phyloP scores from a whole-genome alignment of 2,797 vertebrate species.

The Syngnathus rostellatus region DNA sequence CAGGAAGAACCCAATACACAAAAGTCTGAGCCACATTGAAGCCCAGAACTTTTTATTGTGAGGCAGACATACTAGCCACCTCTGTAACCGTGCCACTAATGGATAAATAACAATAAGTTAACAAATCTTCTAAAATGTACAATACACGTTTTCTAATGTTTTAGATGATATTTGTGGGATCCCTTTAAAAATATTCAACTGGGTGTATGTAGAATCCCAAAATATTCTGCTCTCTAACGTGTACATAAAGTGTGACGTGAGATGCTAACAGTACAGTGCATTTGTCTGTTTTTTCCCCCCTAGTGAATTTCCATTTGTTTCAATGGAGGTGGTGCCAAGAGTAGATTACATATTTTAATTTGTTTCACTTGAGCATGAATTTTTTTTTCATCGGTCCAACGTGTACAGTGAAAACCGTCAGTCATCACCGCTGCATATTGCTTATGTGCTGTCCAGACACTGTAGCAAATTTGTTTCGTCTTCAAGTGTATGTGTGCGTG shows the following conservation, averaged over 20 bases:
- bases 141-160: background rate
- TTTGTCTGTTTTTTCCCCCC: slow-evolving; percentile 58
- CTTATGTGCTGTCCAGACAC: slow-evolving; percentile 44
- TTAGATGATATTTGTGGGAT: background rate
- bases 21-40: background rate
- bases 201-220: slow-evolving; percentile 38
- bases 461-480: slow-evolving; percentile 47
- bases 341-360: slow-evolving; percentile 9
- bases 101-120: background rate
- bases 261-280: slow-evolving; percentile 62
- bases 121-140: background rate
- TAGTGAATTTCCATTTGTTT: slow-evolving; percentile 51
- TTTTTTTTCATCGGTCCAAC: slow-evolving; percentile 38
- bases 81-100: background rate
- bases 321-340: slow-evolving; percentile 48
- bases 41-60: background rate
- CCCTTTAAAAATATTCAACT: slow-evolving; percentile 13
- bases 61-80: background rate
- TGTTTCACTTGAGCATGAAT: slow-evolving; percentile 37
- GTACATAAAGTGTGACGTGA: slow-evolving; percentile 71
- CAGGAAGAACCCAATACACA: background rate
- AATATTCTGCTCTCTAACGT: slow-evolving; percentile 55
- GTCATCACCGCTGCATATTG: background rate
- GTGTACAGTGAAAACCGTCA: slow-evolving; percentile 7
- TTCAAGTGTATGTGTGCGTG: slow-evolving; percentile 23